Evolutionary conservation across 2,797 vertebrate genomes (phyloP).

Genomic region (Prionace glauca): DNA sequence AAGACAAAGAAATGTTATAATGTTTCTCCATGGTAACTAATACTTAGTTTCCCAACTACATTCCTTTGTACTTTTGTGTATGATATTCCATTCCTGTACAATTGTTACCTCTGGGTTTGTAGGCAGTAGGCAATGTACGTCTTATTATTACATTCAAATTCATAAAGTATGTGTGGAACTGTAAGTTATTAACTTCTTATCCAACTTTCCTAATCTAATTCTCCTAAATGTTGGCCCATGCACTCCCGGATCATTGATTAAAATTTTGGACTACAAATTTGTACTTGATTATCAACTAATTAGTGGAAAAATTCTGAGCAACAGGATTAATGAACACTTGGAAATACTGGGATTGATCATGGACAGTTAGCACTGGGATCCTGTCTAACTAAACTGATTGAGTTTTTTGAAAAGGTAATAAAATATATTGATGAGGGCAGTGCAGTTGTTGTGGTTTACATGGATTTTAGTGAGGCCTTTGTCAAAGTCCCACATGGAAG

Average conservation of each 20-base stretch:
- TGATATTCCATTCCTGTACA: neutral
- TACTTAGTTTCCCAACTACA: neutral
- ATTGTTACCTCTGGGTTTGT: neutral
- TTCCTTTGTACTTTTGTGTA: neutral
- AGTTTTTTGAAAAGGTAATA: no score
- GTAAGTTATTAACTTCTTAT: neutral
- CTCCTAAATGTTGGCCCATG: neutral
- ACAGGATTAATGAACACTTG: no score
- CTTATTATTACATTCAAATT: neutral
- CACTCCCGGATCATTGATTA: neutral
- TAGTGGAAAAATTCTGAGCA: no score
- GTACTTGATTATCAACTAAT: neutral
- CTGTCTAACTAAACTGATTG: no score
- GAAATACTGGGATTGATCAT: no score
- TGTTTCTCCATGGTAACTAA: neutral
- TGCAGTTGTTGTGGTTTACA: no score
- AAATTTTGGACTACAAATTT: neutral
- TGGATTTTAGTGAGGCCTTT: no score
- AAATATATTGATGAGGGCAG: no score
- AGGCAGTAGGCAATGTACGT: neutral
- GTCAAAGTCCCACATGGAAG: no score
- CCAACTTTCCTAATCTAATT: neutral
- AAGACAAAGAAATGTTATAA: neutral
- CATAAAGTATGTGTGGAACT: no score
- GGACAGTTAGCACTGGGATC: no score